Percentiles rank a stretch among this genome's conserved stretches.
Evolutionary conservation across 2,888 invertebrate species (phyloP).

Genomic region (Corythucha ciliata): DNA sequence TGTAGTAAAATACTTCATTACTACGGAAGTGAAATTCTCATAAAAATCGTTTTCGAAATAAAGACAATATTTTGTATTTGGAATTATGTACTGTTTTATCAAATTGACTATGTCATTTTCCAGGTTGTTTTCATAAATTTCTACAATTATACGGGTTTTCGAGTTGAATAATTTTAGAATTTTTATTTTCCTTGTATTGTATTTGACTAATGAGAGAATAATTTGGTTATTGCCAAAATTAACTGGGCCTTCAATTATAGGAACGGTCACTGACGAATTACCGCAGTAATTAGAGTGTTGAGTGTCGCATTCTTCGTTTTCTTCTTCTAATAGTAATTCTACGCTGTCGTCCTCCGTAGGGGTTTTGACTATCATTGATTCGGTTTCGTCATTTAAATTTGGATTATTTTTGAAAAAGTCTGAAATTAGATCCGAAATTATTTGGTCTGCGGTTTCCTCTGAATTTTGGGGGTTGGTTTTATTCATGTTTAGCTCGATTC

Average conservation of each 20-base stretch:
- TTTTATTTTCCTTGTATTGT: too few species aligned
- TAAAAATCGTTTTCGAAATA: slow-evolving; percentile 7
- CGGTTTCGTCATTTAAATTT: background rate
- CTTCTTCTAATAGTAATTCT: too few species aligned
- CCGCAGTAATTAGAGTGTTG: slow-evolving; percentile 8
- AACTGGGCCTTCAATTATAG: slow-evolving; percentile 2
- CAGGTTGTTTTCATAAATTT: background rate
- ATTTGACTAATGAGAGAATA: too few species aligned
- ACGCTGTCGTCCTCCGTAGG: too few species aligned
- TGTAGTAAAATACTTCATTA: too few species aligned
- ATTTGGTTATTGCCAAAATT: slow-evolving; percentile 8
- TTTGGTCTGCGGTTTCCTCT: slow-evolving; percentile 4
- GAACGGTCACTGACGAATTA: slow-evolving; percentile 2
- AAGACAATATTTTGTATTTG: slow-evolving; percentile 5
- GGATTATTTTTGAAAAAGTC: background rate
- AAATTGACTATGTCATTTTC: slow-evolving; percentile 9
- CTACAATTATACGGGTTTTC: background rate
- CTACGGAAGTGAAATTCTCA: background rate
- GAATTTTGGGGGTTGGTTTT: too few species aligned
- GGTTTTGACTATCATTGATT: slow-evolving; percentile 5
- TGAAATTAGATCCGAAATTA: background rate
- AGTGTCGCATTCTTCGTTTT: slow-evolving; percentile 5
- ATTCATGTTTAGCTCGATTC: slow-evolving; percentile 6
- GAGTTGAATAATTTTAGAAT: background rate
- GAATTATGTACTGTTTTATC: slow-evolving; percentile 6